phyloP scores from a whole-genome alignment of 2,888 invertebrate species.

The Platycheirus rosarum region DNA sequence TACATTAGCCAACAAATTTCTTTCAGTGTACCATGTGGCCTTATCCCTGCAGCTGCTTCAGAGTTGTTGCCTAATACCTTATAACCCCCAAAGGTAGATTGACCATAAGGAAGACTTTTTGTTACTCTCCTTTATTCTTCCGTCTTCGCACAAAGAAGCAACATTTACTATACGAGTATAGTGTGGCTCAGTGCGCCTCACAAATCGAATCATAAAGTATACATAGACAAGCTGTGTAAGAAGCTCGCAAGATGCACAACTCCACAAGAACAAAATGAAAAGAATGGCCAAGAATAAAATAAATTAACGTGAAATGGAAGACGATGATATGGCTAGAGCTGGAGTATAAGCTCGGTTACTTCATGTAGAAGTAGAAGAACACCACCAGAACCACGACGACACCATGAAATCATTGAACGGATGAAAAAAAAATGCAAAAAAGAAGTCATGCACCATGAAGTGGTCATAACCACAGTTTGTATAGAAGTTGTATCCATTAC shows the following conservation, averaged over 20 bases:
- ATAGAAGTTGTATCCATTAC: slow-evolving; percentile 68
- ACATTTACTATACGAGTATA: neutral
- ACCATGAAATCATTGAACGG: slow-evolving; percentile 65
- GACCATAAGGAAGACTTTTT: slow-evolving; percentile 69
- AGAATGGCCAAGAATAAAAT: slow-evolving; percentile 61
- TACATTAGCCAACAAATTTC: neutral
- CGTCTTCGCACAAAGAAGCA: slow-evolving; percentile 38
- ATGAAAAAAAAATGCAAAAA: neutral
- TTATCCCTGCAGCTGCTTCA: slow-evolving; percentile 49
- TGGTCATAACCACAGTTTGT: slow-evolving; percentile 66
- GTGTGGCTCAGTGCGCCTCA: neutral
- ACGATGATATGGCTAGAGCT: slow-evolving; percentile 32
- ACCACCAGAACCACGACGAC: slow-evolving; percentile 33
- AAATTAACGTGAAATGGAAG: slow-evolving; percentile 69
- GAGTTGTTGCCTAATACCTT: slow-evolving; percentile 48
- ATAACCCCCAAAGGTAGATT: slow-evolving; percentile 53
- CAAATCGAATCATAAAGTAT: slow-evolving; percentile 67
- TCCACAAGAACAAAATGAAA: slow-evolving; percentile 44
- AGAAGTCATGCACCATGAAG: slow-evolving; percentile 68
- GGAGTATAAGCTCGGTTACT: neutral
- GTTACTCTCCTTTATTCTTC: slow-evolving; percentile 46
- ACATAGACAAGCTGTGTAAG: slow-evolving; percentile 51
- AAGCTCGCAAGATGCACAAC: slow-evolving; percentile 9
- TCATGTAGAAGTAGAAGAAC: neutral
- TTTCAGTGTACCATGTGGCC: neutral